Conservation (phyloP, 2,113 vertebrate species). For the Paradoxurus hermaphroditus region DNA sequence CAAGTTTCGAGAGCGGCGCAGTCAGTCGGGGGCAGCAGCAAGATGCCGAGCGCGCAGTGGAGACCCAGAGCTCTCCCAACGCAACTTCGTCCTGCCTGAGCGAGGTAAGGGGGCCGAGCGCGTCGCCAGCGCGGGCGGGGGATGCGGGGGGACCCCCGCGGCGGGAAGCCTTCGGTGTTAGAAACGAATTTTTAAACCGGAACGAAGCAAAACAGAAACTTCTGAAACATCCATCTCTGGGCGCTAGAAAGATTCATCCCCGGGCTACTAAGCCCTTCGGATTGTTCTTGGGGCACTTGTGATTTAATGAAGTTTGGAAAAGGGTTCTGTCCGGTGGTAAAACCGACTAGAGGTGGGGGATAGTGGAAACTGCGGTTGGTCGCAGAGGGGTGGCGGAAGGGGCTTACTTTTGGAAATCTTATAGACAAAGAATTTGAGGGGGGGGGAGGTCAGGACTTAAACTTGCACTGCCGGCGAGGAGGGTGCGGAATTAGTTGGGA, state of each 20-base stretch:
- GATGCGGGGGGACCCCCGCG: background rate
- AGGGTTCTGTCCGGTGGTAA: background rate
- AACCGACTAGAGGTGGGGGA: background rate
- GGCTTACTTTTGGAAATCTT: constrained; percentile 16
- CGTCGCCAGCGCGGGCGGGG: background rate
- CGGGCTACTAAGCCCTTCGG: no score
- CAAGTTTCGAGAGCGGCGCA: background rate
- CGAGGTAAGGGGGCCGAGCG: constrained; percentile 61
- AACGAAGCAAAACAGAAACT: background rate
- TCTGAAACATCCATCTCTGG: background rate
- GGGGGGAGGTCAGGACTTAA: background rate
- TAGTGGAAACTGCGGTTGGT: background rate
- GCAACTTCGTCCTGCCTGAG: constrained; percentile 54
- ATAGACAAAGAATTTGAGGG: constrained; percentile 23
- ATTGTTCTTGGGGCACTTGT: background rate
- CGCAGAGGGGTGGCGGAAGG: background rate
- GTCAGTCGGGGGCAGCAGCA: background rate
- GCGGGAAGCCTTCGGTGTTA: background rate
- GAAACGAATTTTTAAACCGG: background rate
- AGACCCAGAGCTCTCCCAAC: constrained; percentile 54
- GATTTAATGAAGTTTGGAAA: background rate
- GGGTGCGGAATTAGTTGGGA: background rate
- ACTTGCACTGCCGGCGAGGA: background rate
- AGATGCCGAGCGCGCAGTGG: constrained; percentile 42
- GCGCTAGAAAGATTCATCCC: background rate